phyloP scores from a whole-genome alignment of 92 coral and sea anemone species.

The Heteractis magnifica region DNA sequence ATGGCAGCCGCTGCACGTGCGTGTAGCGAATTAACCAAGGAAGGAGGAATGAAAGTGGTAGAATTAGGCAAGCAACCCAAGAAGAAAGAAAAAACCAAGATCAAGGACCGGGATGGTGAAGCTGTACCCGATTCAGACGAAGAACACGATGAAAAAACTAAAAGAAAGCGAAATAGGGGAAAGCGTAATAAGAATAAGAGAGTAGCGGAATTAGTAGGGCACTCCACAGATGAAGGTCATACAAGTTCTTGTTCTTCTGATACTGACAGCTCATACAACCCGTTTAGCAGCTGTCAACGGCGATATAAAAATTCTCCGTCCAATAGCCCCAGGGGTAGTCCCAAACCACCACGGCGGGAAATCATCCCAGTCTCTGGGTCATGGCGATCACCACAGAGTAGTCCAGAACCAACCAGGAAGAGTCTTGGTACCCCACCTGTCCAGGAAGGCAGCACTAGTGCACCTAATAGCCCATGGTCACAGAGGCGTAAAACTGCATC shows the following conservation, averaged over 20 bases:
- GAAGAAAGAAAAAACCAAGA: conserved; percentile 72
- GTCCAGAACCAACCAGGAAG: conserved; percentile 75
- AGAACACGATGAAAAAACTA: conserved; percentile 75
- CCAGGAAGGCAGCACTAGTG: conserved; percentile 78
- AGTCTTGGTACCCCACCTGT: conserved; percentile 23
- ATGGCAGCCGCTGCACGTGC: conserved; percentile 99
- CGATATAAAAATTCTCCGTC: conserved; percentile 60
- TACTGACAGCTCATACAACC: conserved; percentile 79
- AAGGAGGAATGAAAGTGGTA: conserved; percentile 86
- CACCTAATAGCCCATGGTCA: conserved; percentile 92
- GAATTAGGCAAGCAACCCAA: conserved; percentile 76
- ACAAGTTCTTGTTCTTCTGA: conserved; percentile 96
- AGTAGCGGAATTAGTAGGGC: conserved; percentile 65
- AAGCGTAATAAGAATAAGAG: conserved; percentile 79
- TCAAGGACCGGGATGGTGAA: conserved; percentile 75
- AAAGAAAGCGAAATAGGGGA: conserved; percentile 73
- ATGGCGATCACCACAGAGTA: conserved; percentile 80
- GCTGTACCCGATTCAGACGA: conserved; percentile 80
- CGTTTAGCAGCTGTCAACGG: conserved; percentile 88
- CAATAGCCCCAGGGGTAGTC: conserved; percentile 67
- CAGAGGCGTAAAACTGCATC: conserved; percentile 82
- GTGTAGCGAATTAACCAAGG: conserved; percentile 84
- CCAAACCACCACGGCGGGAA: conserved; percentile 36
- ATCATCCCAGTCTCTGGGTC: conserved; percentile 18
- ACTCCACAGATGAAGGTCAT: conserved; percentile 73